A percentile compares a stretch with the other conserved stretches of the same genome.
phyloP scores from a whole-genome alignment of 2,888 invertebrate genomes.

The Synergus umbraculus region DNA sequence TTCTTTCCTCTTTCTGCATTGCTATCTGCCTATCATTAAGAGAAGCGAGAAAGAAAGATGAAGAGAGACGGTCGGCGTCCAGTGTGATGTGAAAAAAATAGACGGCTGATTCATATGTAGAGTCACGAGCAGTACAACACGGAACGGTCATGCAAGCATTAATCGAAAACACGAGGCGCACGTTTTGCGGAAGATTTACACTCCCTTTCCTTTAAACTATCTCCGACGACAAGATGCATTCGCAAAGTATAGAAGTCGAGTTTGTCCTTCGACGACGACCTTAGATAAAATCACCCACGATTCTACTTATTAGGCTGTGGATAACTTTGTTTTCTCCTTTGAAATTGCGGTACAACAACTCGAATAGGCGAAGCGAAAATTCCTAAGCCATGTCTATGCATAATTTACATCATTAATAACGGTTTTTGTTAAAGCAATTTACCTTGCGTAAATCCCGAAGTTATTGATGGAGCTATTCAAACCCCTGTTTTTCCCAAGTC shows the following conservation, averaged over 20 bases:
- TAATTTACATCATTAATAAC: neutral
- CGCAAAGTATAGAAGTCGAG: slow-evolving; percentile 49
- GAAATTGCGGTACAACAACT: neutral
- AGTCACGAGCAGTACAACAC: slow-evolving; percentile 63
- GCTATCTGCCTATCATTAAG: slow-evolving; percentile 28
- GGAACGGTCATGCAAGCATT: slow-evolving; percentile 58
- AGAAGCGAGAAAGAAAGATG: slow-evolving; percentile 41
- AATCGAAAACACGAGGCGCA: slow-evolving; percentile 64
- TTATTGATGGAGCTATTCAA: no score
- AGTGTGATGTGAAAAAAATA: slow-evolving; percentile 63
- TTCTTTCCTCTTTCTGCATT: slow-evolving; percentile 16
- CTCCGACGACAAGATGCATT: slow-evolving; percentile 23
- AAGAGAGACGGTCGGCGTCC: slow-evolving; percentile 54
- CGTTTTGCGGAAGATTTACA: slow-evolving; percentile 48
- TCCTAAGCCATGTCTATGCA: neutral
- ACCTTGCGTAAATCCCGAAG: neutral
- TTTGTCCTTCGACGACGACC: slow-evolving; percentile 50
- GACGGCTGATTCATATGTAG: slow-evolving; percentile 68
- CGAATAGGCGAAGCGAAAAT: neutral
- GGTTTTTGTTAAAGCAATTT: neutral
- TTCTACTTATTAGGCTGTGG: neutral
- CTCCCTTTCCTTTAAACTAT: slow-evolving; percentile 34
- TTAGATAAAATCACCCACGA: slow-evolving; percentile 45
- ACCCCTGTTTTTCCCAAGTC: no score
- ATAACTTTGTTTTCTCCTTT: neutral